Base-by-base conservation (phyloP, 2,888 invertebrate genomes). In the Pollenia griseotomentosa region DNA sequence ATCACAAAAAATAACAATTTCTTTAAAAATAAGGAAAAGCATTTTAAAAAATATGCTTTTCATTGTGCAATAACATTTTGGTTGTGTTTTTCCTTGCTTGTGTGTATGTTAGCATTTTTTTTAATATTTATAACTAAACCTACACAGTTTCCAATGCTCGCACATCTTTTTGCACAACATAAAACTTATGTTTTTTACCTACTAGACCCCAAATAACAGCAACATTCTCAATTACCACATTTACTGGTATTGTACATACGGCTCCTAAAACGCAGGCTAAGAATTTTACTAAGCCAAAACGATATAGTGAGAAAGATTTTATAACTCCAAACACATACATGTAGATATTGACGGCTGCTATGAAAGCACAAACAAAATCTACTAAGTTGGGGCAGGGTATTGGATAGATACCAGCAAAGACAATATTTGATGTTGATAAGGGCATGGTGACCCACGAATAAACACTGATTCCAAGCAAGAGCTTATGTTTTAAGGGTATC, bases 301-400 rank as follows among this genome's bases (percentile, higher is more conserved):
- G 96, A 93, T 97, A 96, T 51, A 98, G 94, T 33, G 98, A 97
- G 92, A 99, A 99, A 79, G 98, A 98, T 93, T 98, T 99, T 75
- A 98, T 95, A n/a, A 98, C 98, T 88, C 99, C 99, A 94, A 98
- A 99, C 88, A 99, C 96, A 93, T 99, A 99, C 98, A 99, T 99
- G 93, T 99, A 99, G 92, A 98, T 97, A 93, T 97, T 98, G 83
- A 98, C 97, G 86, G 97, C 98, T 88, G 97, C 98, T 90, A 98
- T 97, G 92, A 98, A 98, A 80, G 97, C 97, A 94, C 98, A 97
- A 44, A 97, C 92, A 90, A 98, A 96, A 93, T 99, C 98, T 91
- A 99, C 95, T 65, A 96, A 89, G 83, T 96, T 95, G 85, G 97
- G 97, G 94, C 97, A 98, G 1, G 96, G 97, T 93, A 97, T 98